These are phyloP conservation scores for Tychaedon coryphoeus DNA, from an alignment of 2,113 vertebrate species.

Conservation along the genomic window DNA sequence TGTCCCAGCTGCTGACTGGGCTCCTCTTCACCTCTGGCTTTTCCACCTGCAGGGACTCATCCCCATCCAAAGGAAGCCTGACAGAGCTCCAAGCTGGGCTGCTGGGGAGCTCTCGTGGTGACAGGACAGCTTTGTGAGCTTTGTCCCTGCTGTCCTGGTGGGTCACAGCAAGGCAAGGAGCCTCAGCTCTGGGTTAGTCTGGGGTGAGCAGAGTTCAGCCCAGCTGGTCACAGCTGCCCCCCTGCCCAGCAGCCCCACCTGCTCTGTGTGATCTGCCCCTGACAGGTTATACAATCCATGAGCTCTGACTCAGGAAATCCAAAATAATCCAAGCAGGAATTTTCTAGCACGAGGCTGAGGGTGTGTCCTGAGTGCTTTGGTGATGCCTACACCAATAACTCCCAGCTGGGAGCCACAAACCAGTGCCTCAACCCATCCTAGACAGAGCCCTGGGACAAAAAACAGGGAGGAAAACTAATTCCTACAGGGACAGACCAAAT, in stretches of 20 bases:
- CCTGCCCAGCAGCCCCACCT: no score
- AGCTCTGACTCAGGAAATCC: neutral
- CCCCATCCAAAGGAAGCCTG: accelerated
- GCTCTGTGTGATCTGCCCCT: neutral
- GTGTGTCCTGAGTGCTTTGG: accelerated
- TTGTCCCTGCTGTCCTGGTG: neutral
- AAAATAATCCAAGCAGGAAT: neutral
- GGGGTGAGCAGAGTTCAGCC: accelerated
- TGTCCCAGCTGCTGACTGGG: neutral
- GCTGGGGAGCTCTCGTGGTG: accelerated
- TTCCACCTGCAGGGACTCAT: accelerated
- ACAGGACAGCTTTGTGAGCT: neutral
- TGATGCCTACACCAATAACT: no score
- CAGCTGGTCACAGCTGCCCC: accelerated
- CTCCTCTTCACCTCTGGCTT: neutral
- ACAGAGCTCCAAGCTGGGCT: accelerated
- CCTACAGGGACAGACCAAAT: accelerated
- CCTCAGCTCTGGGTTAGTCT: accelerated
- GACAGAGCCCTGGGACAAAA: neutral
- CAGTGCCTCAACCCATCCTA: accelerated
- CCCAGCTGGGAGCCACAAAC: neutral
- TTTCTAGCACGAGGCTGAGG: neutral
- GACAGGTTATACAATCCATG: accelerated
- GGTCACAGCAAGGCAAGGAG: neutral
- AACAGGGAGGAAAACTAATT: neutral